phyloP scores from a whole-genome alignment of 2,797 vertebrate genomes.

The Scomberomorus guttatus region DNA sequence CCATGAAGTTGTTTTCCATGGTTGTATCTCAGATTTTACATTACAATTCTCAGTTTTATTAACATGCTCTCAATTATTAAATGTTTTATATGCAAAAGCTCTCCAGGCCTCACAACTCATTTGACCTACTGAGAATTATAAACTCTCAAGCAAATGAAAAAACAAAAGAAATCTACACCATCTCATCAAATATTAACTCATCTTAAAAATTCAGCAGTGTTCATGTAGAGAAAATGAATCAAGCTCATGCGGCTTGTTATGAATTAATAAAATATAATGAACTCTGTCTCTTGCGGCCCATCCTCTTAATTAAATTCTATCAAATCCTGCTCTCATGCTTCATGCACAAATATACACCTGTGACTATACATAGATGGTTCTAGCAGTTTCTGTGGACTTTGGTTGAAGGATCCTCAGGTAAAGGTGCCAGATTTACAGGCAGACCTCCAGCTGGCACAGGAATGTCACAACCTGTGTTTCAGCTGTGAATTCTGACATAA shows the following conservation, averaged over 20 bases:
- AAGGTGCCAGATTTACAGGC: conserved; percentile 81
- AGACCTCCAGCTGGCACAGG: conserved; percentile 84
- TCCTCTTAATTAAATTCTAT: not conserved
- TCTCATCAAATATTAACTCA: not conserved
- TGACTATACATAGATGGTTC: conserved; percentile 14
- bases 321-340: not conserved
- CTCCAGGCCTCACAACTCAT: not conserved
- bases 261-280: not conserved
- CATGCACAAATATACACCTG: conserved; percentile 37
- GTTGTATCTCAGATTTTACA: not conserved
- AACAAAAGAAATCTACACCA: not conserved
- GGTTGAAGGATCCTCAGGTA: conserved; percentile 65
- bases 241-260: not conserved
- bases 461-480: conserved; percentile 85
- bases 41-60: not conserved
- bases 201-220: not conserved
- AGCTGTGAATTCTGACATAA: conserved; percentile 83
- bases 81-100: not conserved
- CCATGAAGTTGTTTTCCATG: too few species aligned
- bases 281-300: not conserved
- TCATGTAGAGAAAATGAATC: conserved; percentile 1
- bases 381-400: conserved; percentile 36
- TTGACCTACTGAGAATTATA: not conserved
- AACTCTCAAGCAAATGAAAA: not conserved
- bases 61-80: not conserved